Conservation (phyloP, 2,888 invertebrate genomes). For the Megamerina dolium region DNA sequence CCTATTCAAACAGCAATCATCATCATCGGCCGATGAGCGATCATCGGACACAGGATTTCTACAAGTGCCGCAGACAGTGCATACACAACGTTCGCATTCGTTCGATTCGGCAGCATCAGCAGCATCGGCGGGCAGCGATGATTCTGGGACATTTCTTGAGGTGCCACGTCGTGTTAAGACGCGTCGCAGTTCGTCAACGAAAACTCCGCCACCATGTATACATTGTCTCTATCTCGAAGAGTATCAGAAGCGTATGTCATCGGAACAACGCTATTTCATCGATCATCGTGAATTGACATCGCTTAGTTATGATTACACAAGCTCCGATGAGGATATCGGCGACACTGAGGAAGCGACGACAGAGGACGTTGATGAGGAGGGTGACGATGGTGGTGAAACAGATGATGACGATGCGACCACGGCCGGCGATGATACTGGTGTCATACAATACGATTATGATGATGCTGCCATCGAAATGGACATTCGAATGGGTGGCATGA, state of each 20-base stretch:
- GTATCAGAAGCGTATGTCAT: conserved; percentile 56
- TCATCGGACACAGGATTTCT: conserved; percentile 51
- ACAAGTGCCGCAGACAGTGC: conserved; percentile 59
- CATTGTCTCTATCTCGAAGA: conserved; percentile 74
- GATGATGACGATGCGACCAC: conserved; percentile 15
- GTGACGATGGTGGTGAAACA: conserved; percentile 17
- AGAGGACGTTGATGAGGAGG: conserved; percentile 44
- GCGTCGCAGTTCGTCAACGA: conserved; percentile 60
- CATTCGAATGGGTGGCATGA: conserved; percentile 32
- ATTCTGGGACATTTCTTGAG: conserved; percentile 55
- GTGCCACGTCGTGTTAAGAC: conserved; percentile 58
- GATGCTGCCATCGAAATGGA: conserved; percentile 36
- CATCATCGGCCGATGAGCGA: conserved; percentile 45
- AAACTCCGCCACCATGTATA: conserved; percentile 64
- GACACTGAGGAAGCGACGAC: conserved; percentile 14
- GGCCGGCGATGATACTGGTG: conserved; percentile 15
- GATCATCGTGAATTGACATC: conserved; percentile 43
- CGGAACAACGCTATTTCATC: conserved; percentile 44
- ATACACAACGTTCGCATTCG: conserved; percentile 64
- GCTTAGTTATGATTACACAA: conserved; percentile 53
- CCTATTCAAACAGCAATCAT: conserved; percentile 41
- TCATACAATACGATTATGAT: conserved; percentile 24
- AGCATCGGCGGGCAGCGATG: conserved; percentile 61
- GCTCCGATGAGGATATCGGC: conserved; percentile 48
- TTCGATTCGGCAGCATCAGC: conserved; percentile 66